Conservation (phyloP, 2,888 invertebrate genomes). For the Monopis laevigella region DNA sequence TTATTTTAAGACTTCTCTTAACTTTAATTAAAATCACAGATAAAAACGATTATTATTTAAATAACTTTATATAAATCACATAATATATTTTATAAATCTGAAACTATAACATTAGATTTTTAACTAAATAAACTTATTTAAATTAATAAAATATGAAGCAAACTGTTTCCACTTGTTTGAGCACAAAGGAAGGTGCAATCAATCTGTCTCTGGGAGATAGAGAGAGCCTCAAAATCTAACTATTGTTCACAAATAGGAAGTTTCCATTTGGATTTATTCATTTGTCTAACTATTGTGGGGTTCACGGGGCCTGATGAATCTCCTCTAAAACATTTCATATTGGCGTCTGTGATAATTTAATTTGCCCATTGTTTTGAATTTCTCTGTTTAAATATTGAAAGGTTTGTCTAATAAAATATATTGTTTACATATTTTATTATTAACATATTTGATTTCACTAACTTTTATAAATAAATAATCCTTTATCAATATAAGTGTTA, state of each 20-base stretch:
- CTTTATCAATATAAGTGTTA: too few relatives aligned
- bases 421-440: neutral
- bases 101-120: neutral
- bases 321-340: conserved; percentile 5
- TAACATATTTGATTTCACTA: neutral
- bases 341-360: conserved; percentile 8
- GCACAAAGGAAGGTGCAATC: conserved; percentile 52
- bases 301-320: conserved; percentile 17
- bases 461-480: neutral
- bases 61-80: too few relatives aligned
- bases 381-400: neutral
- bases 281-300: conserved; percentile 63
- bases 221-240: conserved; percentile 64
- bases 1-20: too few relatives aligned
- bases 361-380: conserved; percentile 5
- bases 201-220: conserved; percentile 65
- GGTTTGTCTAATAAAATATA: neutral
- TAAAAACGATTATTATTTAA: too few relatives aligned
- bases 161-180: conserved; percentile 37
- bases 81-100: too few relatives aligned
- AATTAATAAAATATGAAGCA: conserved; percentile 10
- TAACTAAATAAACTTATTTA: neutral
- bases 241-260: conserved; percentile 65
- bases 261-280: conserved; percentile 67
- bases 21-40: too few relatives aligned